Percentiles rank a stretch among this genome's conserved stretches.
Evolutionary conservation across 2,797 vertebrate species (phyloP).

Genomic region (Rhincodon typus): DNA sequence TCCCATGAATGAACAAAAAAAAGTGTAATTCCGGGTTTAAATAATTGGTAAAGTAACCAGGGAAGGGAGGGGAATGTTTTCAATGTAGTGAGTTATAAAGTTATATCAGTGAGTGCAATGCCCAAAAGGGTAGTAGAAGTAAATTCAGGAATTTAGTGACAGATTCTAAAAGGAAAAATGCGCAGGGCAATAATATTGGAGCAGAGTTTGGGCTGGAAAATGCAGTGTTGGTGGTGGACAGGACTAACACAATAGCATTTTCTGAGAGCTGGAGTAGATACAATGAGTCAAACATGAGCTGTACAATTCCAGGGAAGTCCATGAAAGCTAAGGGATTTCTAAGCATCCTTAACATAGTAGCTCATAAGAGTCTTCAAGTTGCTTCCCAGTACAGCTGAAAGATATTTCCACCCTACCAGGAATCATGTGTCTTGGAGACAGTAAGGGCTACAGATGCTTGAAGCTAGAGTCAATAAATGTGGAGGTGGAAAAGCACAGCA

Average conservation of each 20-base stretch:
- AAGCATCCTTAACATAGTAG: background rate
- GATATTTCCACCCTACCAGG: background rate
- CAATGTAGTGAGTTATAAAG: background rate
- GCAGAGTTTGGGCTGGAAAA: too few relatives aligned
- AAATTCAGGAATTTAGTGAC: background rate
- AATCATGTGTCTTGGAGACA: too few relatives aligned
- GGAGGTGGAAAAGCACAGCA: too few relatives aligned
- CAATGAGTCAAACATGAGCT: background rate
- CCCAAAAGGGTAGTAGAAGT: background rate
- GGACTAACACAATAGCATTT: background rate
- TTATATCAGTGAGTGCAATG: background rate
- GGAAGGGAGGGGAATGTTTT: background rate
- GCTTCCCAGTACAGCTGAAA: background rate
- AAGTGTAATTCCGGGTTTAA: too few relatives aligned
- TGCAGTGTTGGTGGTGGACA: background rate
- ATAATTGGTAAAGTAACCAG: background rate
- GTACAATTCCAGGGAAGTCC: background rate
- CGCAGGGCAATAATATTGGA: background rate
- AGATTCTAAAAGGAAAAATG: background rate
- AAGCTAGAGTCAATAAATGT: too few relatives aligned
- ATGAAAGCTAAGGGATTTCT: background rate
- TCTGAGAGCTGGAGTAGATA: background rate
- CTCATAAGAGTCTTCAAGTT: rapidly evolving
- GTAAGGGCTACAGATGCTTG: too few relatives aligned
- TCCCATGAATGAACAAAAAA: too few relatives aligned